Evolutionary conservation across 2,888 invertebrate species (phyloP).

Genomic region (Leptinotarsa juncta): DNA sequence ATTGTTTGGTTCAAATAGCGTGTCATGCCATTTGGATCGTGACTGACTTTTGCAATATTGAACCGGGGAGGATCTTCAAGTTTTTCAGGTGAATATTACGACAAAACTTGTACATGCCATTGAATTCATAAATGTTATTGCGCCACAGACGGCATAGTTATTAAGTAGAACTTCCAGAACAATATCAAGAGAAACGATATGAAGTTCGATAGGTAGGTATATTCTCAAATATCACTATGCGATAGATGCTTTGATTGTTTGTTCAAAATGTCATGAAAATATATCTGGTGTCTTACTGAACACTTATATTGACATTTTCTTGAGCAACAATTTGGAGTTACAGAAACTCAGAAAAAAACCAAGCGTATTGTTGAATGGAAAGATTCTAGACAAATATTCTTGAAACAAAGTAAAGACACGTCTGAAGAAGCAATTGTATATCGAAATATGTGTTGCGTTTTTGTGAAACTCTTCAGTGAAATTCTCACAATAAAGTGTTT

Average conservation of each 20-base stretch:
- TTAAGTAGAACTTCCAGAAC: neutral
- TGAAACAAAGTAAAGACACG: no score
- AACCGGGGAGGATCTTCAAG: conserved; percentile 5
- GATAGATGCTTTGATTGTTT: neutral
- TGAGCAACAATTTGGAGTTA: no score
- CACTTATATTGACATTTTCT: no score
- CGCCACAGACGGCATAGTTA: neutral
- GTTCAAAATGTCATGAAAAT: neutral
- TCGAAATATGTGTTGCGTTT: no score
- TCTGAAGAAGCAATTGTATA: no score
- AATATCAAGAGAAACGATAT: conserved; percentile 3
- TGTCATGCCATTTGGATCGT: conserved; percentile 40
- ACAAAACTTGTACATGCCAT: conserved; percentile 7
- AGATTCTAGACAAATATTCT: no score
- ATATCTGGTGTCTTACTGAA: neutral
- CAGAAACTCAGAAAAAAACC: no score
- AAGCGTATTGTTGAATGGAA: no score
- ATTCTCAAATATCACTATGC: neutral
- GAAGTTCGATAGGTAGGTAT: neutral
- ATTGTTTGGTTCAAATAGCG: conserved; percentile 35
- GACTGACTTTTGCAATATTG: conserved; percentile 34
- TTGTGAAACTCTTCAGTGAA: no score
- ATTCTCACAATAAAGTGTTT: no score
- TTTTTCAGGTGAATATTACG: conserved; percentile 8
- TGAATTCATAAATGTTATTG: conserved; percentile 8